A percentile compares a stretch with the other conserved stretches of the same genome.
Conservation (phyloP, 2,797 vertebrate species). For the Nannoperca obscura region DNA sequence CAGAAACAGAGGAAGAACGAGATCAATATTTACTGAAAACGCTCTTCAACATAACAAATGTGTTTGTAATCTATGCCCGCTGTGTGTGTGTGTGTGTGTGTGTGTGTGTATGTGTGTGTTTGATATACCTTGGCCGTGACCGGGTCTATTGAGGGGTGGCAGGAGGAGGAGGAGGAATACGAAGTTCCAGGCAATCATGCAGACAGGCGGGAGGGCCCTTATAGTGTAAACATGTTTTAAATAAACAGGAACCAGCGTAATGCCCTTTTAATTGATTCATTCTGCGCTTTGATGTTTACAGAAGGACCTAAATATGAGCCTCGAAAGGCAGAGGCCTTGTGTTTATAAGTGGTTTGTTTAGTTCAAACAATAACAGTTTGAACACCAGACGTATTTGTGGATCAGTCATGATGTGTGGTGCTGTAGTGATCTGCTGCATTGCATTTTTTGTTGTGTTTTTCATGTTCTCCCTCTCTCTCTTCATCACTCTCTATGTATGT, state of each 20-base stretch:
- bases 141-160: slow-evolving; percentile 68
- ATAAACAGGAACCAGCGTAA: slow-evolving; percentile 91
- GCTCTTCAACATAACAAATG: slow-evolving; percentile 80
- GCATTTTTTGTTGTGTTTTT: slow-evolving; percentile 49
- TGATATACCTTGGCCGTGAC: slow-evolving; percentile 80
- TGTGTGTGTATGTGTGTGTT: slow-evolving; percentile 45
- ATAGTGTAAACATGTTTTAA: slow-evolving; percentile 90
- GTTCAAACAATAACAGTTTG: slow-evolving; percentile 87
- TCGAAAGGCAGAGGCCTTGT: slow-evolving; percentile 86
- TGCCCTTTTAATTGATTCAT: slow-evolving; percentile 92
- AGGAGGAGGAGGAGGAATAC: slow-evolving; percentile 64
- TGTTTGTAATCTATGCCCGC: slow-evolving; percentile 82
- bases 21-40: slow-evolving; percentile 85
- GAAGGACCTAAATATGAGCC: slow-evolving; percentile 88
- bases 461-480: slow-evolving; percentile 19
- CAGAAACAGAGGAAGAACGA: slow-evolving; percentile 73
- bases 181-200: slow-evolving; percentile 83
- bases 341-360: slow-evolving; percentile 89
- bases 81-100: slow-evolving; percentile 34
- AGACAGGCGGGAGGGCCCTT: slow-evolving; percentile 80
- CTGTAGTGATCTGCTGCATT: slow-evolving; percentile 52
- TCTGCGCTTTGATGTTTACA: slow-evolving; percentile 88
- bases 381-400: slow-evolving; percentile 81
- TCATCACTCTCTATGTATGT: slow-evolving; percentile 20
- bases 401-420: slow-evolving; percentile 57